Conservation (phyloP, 2,113 vertebrate genomes). For the Noctilio leporinus region DNA sequence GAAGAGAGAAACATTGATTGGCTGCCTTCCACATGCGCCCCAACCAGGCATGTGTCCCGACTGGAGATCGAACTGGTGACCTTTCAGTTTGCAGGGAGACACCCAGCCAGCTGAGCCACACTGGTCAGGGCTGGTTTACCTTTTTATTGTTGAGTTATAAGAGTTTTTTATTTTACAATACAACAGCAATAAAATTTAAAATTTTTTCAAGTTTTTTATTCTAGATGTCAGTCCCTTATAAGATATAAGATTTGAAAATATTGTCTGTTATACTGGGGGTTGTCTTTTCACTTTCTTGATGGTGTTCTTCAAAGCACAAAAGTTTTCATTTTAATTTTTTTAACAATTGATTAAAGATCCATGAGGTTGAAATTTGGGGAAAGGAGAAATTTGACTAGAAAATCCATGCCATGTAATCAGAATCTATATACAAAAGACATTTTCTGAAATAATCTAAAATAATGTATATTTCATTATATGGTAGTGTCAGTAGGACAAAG, state of each 20-base stretch:
- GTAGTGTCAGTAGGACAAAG: not conserved
- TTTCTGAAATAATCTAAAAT: slow-evolving; percentile 22
- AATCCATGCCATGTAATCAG: not conserved
- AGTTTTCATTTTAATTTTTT: not conserved
- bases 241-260: not conserved
- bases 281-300: no score
- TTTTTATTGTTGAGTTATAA: not conserved
- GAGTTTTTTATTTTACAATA: not conserved
- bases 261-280: not conserved
- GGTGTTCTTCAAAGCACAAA: not conserved
- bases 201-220: not conserved
- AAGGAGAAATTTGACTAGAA: not conserved
- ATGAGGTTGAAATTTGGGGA: not conserved
- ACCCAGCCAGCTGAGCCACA: no score
- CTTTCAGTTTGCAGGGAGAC: no score
- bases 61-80: no score
- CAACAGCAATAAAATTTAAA: no score
- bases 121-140: not conserved
- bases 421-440: not conserved
- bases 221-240: not conserved
- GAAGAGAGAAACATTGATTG: no score
- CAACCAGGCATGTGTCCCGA: no score
- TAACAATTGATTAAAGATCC: not conserved
- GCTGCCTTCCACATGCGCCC: no score
- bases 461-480: not conserved